Conservation (phyloP, 2,888 invertebrate genomes). For the Melanostoma mellinum region DNA sequence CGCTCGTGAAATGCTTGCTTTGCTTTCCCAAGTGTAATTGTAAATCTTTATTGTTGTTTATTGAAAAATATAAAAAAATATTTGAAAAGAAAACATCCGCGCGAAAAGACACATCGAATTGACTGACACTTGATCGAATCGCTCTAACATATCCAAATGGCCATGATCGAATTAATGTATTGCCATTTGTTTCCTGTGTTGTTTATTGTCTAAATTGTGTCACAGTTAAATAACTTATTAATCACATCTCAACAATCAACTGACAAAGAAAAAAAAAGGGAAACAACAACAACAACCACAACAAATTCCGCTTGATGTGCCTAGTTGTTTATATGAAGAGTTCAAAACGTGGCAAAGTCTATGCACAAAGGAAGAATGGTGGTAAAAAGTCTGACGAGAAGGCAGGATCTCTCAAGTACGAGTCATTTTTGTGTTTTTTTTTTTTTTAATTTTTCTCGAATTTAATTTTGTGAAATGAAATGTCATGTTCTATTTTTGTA, state of each 20-base stretch:
- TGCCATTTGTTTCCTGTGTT: constrained; percentile 31
- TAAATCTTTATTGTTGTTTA: constrained; percentile 18
- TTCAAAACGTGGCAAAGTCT: constrained; percentile 52
- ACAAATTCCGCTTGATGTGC: constrained; percentile 5
- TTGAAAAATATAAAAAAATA: constrained; percentile 8
- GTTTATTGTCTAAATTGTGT: constrained; percentile 30
- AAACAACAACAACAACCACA: background rate
- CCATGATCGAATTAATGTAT: constrained; percentile 29
- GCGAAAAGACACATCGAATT: background rate
- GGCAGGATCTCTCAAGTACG: constrained; percentile 56
- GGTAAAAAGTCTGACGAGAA: constrained; percentile 48
- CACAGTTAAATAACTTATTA: constrained; percentile 5
- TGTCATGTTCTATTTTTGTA: constrained; percentile 51
- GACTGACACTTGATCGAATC: too few species aligned
- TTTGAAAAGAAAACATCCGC: constrained; percentile 3
- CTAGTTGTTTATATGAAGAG: constrained; percentile 60
- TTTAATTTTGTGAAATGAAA: constrained; percentile 12
- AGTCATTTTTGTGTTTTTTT: constrained; percentile 2
- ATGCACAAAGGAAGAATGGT: constrained; percentile 50
- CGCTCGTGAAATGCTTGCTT: constrained; percentile 2
- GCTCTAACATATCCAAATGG: constrained; percentile 5
- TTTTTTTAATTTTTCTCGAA: constrained; percentile 2
- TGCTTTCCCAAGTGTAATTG: constrained; percentile 9
- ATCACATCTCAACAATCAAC: background rate
- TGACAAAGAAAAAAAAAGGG: constrained; percentile 18